Evolutionary conservation across 2,797 vertebrate species (phyloP).

Genomic region (Oreonectes daqikongensis): DNA sequence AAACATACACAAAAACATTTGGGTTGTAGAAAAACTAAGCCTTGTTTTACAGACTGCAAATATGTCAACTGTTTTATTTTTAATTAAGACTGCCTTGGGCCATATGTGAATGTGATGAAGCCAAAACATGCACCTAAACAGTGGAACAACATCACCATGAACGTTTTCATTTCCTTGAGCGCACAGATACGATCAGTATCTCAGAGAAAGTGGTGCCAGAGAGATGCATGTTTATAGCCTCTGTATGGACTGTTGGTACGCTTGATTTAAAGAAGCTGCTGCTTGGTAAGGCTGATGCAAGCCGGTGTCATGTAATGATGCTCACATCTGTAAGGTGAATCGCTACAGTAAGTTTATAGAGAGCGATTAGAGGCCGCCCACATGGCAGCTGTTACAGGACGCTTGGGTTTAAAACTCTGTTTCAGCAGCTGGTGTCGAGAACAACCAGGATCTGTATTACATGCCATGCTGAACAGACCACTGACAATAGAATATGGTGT

Average conservation of each 20-base stretch:
- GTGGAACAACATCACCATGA: constrained; percentile 20
- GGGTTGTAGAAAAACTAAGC: no score
- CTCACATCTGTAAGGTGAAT: constrained; percentile 15
- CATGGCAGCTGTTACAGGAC: constrained; percentile 36
- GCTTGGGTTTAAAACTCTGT: no score
- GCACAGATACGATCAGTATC: neutral
- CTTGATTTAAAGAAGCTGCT: constrained; percentile 22
- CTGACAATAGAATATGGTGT: no score
- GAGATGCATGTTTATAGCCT: constrained; percentile 16
- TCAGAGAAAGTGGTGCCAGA: neutral
- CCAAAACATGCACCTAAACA: neutral
- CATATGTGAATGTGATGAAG: constrained; percentile 26
- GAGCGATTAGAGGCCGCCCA: constrained; percentile 34
- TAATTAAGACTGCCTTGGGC: constrained; percentile 2
- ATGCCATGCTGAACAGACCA: neutral
- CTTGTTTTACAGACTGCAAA: neutral
- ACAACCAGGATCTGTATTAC: neutral
- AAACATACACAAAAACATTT: no score
- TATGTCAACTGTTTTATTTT: neutral
- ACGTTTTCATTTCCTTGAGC: neutral
- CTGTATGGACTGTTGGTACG: neutral
- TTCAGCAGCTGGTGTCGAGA: no score
- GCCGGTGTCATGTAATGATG: constrained; percentile 1
- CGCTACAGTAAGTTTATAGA: constrained; percentile 29
- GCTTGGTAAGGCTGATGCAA: constrained; percentile 35